These are phyloP conservation scores for Pogonocherus hispidulus DNA, from an alignment of 2,888 invertebrate species.

Conservation along the genomic window DNA sequence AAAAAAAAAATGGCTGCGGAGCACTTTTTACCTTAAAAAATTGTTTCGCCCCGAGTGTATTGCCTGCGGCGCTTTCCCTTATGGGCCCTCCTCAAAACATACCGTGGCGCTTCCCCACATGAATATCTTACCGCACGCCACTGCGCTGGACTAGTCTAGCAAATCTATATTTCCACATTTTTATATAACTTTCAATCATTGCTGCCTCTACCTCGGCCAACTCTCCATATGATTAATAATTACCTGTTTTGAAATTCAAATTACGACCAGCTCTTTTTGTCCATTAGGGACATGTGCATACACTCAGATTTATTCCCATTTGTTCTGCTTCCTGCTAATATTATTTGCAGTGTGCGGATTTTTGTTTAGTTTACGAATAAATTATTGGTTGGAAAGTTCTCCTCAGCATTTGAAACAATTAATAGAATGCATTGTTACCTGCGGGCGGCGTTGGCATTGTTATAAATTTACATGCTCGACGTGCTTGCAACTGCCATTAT, in stretches of 20 bases:
- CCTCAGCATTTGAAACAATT: slow-evolving; percentile 47
- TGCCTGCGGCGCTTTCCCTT: too few relatives aligned
- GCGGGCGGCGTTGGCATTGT: slow-evolving; percentile 34
- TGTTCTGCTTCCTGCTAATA: slow-evolving; percentile 45
- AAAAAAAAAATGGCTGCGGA: too few relatives aligned
- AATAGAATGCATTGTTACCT: slow-evolving; percentile 35
- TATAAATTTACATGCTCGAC: slow-evolving; percentile 38
- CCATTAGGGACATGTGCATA: slow-evolving; percentile 13
- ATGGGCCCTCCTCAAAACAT: too few relatives aligned
- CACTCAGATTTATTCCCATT: slow-evolving; percentile 34
- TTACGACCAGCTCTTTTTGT: slow-evolving; percentile 9
- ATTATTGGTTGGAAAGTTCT: slow-evolving; percentile 51
- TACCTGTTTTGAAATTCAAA: slow-evolving; percentile 18
- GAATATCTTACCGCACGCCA: too few relatives aligned
- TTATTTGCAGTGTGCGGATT: slow-evolving; percentile 34
- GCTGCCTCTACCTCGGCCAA: neutral
- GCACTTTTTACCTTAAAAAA: too few relatives aligned
- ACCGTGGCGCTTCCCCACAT: too few relatives aligned
- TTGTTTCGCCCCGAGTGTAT: too few relatives aligned
- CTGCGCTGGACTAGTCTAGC: too few relatives aligned
- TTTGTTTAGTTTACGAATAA: slow-evolving; percentile 47
- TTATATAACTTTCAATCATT: neutral
- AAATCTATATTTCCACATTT: neutral
- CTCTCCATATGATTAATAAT: slow-evolving; percentile 9
- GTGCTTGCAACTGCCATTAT: slow-evolving; percentile 28